Conservation (phyloP, 1,140 invertebrate species). For the Mycetomoellerius zeteki region DNA sequence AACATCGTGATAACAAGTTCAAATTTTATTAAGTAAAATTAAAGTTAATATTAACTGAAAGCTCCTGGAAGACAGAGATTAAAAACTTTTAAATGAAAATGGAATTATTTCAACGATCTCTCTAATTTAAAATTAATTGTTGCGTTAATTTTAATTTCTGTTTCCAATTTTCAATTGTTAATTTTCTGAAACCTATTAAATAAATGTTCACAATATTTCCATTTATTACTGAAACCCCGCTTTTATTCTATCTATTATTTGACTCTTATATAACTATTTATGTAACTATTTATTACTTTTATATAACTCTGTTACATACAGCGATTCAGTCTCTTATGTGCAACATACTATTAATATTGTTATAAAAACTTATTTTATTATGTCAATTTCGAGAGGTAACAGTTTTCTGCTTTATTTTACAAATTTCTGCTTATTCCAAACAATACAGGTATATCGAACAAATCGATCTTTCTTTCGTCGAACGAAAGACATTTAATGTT, state of each 20-base stretch:
- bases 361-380: neutral
- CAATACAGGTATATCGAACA: neutral
- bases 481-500: conserved; percentile 49
- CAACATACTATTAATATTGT: conserved; percentile 3
- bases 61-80: neutral
- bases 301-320: neutral
- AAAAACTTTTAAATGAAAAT: neutral
- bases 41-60: conserved; percentile 33
- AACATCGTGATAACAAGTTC: conserved; percentile 27
- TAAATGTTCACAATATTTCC: neutral
- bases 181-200: neutral
- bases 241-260: neutral
- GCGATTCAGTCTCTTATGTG: neutral
- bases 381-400: neutral
- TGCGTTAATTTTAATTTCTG: neutral
- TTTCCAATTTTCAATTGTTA: too few species aligned
- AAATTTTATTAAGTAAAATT: conserved; percentile 26
- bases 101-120: neutral
- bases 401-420: neutral
- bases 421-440: neutral
- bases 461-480: conserved; percentile 39
- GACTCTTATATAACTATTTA: neutral
- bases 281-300: neutral
- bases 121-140: neutral
- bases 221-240: neutral